Evolutionary conservation across 1,140 invertebrate genomes (phyloP).

Genomic region (Wasmannia auropunctata): DNA sequence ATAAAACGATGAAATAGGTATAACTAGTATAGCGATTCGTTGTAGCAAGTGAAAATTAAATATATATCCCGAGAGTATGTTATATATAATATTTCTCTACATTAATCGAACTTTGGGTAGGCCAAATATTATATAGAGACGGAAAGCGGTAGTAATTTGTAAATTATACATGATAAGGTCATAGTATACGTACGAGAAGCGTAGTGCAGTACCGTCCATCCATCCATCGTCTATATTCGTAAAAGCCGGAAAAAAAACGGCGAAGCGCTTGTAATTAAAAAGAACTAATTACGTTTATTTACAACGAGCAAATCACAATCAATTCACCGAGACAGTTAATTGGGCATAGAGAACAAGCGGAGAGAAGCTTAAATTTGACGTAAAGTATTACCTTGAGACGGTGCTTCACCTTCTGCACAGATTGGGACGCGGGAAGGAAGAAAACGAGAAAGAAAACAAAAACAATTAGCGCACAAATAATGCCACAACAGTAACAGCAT

Average conservation of each 20-base stretch:
- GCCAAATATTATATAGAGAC: constrained; percentile 29
- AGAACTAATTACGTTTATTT: constrained; percentile 24
- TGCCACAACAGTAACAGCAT: constrained; percentile 43
- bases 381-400: constrained; percentile 80
- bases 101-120: background rate
- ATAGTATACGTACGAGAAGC: constrained; percentile 43
- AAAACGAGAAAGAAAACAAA: constrained; percentile 78
- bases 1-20: constrained; percentile 12
- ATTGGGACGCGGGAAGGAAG: constrained; percentile 73
- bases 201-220: constrained; percentile 1
- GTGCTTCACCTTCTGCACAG: constrained; percentile 80
- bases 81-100: background rate
- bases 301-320: background rate
- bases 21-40: background rate
- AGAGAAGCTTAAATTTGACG: constrained; percentile 63
- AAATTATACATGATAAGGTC: constrained; percentile 6
- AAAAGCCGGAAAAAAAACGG: constrained; percentile 17
- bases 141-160: background rate
- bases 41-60: background rate
- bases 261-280: constrained; percentile 27
- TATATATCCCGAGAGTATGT: background rate
- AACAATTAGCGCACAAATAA: constrained; percentile 76
- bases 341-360: constrained; percentile 10
- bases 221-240: constrained; percentile 4
- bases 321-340: background rate